Percentiles rank a stretch among this genome's conserved stretches.
Evolutionary conservation across 2,113 vertebrate genomes (phyloP).

Genomic region (Myodes glareolus): DNA sequence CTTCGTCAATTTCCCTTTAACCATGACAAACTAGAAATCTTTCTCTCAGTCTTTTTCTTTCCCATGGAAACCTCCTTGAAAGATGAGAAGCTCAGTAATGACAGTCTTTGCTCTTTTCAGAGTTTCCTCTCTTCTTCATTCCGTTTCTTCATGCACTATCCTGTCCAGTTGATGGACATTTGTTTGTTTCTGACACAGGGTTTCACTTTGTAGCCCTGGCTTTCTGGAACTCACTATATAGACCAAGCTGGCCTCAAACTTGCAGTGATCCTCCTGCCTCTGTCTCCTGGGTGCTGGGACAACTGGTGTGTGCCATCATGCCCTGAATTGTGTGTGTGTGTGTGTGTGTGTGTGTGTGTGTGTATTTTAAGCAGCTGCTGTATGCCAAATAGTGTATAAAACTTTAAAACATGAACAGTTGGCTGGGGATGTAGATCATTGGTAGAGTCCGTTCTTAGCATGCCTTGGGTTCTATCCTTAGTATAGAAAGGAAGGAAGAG

Average conservation of each 20-base stretch:
- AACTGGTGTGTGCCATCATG: no score
- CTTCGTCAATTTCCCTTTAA: not conserved
- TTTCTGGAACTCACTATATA: not conserved
- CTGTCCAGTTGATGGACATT: not conserved
- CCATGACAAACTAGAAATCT: not conserved
- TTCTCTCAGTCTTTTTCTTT: not conserved
- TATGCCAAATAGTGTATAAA: not conserved
- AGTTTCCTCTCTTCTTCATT: not conserved
- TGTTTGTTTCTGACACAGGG: not conserved
- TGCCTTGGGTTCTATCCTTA: not conserved
- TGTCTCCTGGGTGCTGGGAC: not conserved
- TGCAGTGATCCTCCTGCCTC: not conserved
- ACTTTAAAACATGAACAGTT: not conserved
- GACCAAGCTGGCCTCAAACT: not conserved
- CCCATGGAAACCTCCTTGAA: constrained; percentile 20
- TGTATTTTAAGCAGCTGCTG: not conserved
- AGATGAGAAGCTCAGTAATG: not conserved
- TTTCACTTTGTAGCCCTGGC: not conserved
- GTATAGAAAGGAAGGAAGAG: not conserved
- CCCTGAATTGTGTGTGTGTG: no score
- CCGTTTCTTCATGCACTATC: not conserved
- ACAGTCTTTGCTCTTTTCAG: not conserved
- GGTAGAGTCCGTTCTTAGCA: not conserved
- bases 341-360: not conserved
- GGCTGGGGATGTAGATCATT: not conserved